Conservation (phyloP, 2,888 invertebrate genomes). For the Spodoptera littoralis region DNA sequence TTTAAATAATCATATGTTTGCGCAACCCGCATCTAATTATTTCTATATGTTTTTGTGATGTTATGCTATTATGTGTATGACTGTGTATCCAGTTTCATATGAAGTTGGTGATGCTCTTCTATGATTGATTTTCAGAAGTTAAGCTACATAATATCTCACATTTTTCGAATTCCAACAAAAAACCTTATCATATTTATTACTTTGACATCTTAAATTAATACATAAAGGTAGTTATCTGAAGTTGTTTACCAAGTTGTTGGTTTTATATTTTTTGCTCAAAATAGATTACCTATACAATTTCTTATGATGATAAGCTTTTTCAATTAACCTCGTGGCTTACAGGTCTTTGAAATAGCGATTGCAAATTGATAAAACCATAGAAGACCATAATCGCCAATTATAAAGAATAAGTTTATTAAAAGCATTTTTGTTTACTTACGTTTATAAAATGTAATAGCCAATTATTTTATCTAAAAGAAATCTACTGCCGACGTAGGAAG, state of each 20-base stretch:
- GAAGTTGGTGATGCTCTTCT: constrained; percentile 28
- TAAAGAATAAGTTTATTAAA: too few relatives aligned
- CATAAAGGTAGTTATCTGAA: too few relatives aligned
- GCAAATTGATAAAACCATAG: constrained; percentile 36
- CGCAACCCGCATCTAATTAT: constrained; percentile 49
- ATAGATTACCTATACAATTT: too few relatives aligned
- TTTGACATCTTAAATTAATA: too few relatives aligned
- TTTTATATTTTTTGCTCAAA: too few relatives aligned
- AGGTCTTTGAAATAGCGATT: background rate
- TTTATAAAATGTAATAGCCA: too few relatives aligned
- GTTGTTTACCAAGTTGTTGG: too few relatives aligned
- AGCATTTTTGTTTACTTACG: too few relatives aligned
- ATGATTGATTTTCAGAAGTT: constrained; percentile 12
- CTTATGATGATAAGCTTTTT: too few relatives aligned
- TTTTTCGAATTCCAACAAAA: background rate
- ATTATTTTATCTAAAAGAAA: background rate
- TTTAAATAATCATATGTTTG: constrained; percentile 57
- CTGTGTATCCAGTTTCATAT: constrained; percentile 38
- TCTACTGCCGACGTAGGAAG: background rate
- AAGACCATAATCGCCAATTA: constrained; percentile 13
- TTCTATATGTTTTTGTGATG: constrained; percentile 43
- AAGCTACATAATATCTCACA: background rate
- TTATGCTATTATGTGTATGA: constrained; percentile 32
- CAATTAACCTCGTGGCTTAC: too few relatives aligned
- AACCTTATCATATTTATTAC: too few relatives aligned